A percentile compares a stretch with the other conserved stretches of the same genome.
Conservation (phyloP, 1,140 invertebrate species). For the Aporrectodea caliginosa region DNA sequence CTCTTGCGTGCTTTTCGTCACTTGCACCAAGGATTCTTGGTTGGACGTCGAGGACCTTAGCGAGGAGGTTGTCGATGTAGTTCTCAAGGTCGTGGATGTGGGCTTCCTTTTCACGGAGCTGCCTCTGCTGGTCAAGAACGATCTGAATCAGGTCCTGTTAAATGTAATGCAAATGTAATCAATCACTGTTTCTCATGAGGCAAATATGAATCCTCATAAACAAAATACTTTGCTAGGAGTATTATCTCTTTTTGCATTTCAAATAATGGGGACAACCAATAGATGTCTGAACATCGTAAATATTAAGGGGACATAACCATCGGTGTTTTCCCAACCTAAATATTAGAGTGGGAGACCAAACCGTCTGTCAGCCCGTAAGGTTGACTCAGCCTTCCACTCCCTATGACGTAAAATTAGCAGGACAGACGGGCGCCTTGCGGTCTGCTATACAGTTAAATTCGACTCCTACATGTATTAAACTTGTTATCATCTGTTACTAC, state of each 20-base stretch:
- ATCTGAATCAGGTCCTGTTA: conserved; percentile 78
- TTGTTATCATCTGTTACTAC: too few relatives aligned
- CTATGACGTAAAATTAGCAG: too few relatives aligned
- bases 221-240: neutral
- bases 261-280: neutral
- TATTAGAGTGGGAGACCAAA: too few relatives aligned
- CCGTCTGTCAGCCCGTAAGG: too few relatives aligned
- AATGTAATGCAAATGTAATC: conserved; percentile 8
- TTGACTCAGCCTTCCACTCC: too few relatives aligned
- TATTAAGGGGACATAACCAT: too few relatives aligned
- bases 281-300: too few relatives aligned
- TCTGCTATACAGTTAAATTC: too few relatives aligned
- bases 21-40: conserved; percentile 69
- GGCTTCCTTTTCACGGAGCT: conserved; percentile 77
- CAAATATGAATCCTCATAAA: neutral
- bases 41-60: conserved; percentile 86
- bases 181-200: neutral
- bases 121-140: conserved; percentile 73
- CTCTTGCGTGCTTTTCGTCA: neutral
- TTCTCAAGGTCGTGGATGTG: conserved; percentile 79
- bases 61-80: conserved; percentile 81
- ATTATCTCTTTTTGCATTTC: neutral
- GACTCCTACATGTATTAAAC: too few relatives aligned
- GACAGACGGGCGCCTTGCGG: too few relatives aligned
- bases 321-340: too few relatives aligned